Evolutionary conservation across 92 coral and sea anemone genomes (phyloP).

Genomic region (Nematostella vectensis): DNA sequence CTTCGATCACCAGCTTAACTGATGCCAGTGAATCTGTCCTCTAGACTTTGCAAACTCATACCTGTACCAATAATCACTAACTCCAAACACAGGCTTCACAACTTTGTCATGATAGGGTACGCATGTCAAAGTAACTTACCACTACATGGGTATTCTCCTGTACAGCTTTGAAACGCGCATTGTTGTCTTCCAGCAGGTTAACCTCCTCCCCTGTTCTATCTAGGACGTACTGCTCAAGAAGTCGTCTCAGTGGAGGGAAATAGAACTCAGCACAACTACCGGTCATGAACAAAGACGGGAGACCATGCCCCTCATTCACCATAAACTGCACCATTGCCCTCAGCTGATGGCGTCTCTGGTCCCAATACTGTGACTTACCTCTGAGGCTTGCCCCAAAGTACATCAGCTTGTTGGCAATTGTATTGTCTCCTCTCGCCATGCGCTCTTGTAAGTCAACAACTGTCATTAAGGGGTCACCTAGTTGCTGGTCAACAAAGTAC

Average conservation of each 20-base stretch:
- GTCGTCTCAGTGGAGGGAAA: constrained; percentile 3
- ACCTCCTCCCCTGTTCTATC: constrained; percentile 3
- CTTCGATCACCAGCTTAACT: constrained; percentile 9
- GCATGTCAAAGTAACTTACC: too few relatives aligned
- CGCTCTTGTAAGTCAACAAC: constrained; percentile 26
- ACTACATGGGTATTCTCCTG: neutral
- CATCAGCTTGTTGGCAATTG: constrained; percentile 12
- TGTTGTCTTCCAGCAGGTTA: neutral
- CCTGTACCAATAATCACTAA: constrained; percentile 11
- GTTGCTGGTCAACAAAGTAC: constrained; percentile 17
- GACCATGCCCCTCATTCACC: constrained; percentile 22
- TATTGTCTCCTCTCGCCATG: constrained; percentile 11
- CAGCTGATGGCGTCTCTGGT: too few relatives aligned
- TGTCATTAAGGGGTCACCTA: constrained; percentile 30
- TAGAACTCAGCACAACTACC: constrained; percentile 14
- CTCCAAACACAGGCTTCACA: neutral
- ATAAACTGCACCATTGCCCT: constrained; percentile 14
- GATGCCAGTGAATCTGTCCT: constrained; percentile 14
- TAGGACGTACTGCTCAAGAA: constrained; percentile 9
- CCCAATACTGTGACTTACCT: constrained; percentile 24
- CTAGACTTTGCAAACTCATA: constrained; percentile 23
- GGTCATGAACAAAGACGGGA: constrained; percentile 28
- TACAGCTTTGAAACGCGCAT: neutral
- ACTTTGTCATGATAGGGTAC: neutral
- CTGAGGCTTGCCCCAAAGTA: constrained; percentile 14